These are phyloP conservation scores for Hippopotamus amphibius DNA, from an alignment of 2,113 vertebrate species.

Conservation along the genomic window DNA sequence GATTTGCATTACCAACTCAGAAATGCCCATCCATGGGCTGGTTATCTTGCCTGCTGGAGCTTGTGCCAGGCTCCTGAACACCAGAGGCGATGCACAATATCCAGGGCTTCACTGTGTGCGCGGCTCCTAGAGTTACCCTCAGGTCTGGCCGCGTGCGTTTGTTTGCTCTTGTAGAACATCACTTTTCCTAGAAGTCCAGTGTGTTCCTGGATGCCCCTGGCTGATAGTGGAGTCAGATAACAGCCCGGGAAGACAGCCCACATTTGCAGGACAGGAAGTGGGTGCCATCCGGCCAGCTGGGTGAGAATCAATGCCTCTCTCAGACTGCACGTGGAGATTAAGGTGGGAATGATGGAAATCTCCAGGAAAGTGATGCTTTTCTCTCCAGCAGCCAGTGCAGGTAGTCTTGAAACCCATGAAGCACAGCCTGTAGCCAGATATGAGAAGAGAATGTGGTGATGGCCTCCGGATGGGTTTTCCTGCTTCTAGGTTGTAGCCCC, in stretches of 20 bases:
- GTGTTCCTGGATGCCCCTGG: constrained; percentile 47
- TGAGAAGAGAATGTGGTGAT: not conserved
- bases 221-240: constrained; percentile 78
- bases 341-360: not conserved
- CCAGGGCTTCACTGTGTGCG: not conserved
- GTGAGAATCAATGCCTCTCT: constrained; percentile 24
- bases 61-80: not conserved
- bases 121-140: constrained; percentile 54
- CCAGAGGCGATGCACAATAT: not conserved
- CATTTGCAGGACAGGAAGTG: constrained; percentile 65
- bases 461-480: not conserved
- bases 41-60: not conserved
- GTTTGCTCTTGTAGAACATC: constrained; percentile 49
- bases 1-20: not conserved
- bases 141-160: not conserved
- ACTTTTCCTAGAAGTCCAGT: constrained; percentile 66
- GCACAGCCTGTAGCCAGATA: not conserved
- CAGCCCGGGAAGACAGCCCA: constrained; percentile 59
- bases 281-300: constrained; percentile 47
- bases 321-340: not conserved
- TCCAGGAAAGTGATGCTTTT: not conserved
- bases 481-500: not conserved
- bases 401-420: not conserved
- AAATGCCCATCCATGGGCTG: not conserved
- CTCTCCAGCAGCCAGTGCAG: not conserved